Base-by-base conservation (phyloP, 2,888 invertebrate genomes). In the Xestia rhomboidea region DNA sequence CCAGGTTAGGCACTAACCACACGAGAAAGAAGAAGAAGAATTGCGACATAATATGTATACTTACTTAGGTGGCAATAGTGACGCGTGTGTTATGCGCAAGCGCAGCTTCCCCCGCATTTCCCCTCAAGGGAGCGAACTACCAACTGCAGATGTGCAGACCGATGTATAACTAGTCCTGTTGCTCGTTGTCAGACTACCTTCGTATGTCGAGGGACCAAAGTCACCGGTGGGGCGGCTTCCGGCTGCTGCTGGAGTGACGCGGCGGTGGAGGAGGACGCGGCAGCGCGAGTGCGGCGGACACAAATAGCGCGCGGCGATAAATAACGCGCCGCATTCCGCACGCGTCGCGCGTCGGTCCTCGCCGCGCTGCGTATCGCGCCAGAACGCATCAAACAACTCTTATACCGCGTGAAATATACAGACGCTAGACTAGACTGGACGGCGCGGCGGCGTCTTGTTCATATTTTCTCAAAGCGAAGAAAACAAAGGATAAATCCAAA, bases 291-390 rank as follows among this genome's bases (percentile, higher is more conserved):
- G 54, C 63, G 24, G 5, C 21, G 27, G 11, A 70, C 77, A 51
- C 60, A 78, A 77, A 77, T 77, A 77, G 69, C 68, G 41, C 18
- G 24, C 76, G 76, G 3, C 46, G 54, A 46, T 76, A 67, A 46
- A 76, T 67, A 76, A 57, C 54, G 54, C 60, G 69, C 30, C 76
- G 41, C 76, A 68, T 69, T 68, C 49, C 77, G 60, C 57, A 46
- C 38, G 21, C 34, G 46, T 34, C 46, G 21, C 46, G 54, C 38
- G 21, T 7, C 21, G 8, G 27, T 54, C 51, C 8, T 54, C 24
- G 34, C 27, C 51, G 24, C 51, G n/a, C n/a, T n/a, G n/a, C 21
- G 30, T 60, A 46, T 46, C 24, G 46, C 73, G 27, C 30, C 51
- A 27, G 27, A 57, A n/a, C 34, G 24, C 13, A 27, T 21, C 15